Base-by-base conservation (phyloP, 2,888 invertebrate genomes). In the Panopea generosa region DNA sequence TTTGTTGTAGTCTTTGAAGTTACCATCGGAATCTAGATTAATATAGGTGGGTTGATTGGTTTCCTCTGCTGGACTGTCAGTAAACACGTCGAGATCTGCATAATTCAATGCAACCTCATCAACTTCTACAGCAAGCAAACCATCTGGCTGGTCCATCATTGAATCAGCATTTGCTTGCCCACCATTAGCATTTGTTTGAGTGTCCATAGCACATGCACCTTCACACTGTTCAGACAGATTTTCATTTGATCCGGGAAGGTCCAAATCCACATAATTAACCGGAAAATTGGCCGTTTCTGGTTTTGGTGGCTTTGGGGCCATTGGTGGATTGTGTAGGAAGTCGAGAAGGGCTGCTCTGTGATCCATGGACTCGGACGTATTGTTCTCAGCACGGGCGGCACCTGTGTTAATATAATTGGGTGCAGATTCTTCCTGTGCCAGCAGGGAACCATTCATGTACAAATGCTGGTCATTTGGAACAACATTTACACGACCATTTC, bases 211-310 rank as follows among this genome's bases (percentile, higher is more conserved):
- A 63, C 63, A 45, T 56, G 77, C 66, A 38, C 77, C 66, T 33
- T 72, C 62, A 72, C 60, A 63, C 16, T 79, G 79, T 26, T 84
- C 84, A 60, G 68, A 74, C 20, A 87, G 63, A 74, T 86, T 87
- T 45, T 88, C 88, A 2, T 80, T 84, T 60, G 87, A 87, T 24
- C 81, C 83, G n/a, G 90, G 86, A 87, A 97, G 94, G 91, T 97
- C 97, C 80, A 97, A 93, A 80, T 96, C 95, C 4, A 96, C 96
- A 93, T 97, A 97, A 92, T 96, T 97, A 0, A 96, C 86, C 4
- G 96, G 96, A 93, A 97, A 97, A 92, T 96, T 97, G 0, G 96
- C 86, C 43, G 70, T 66, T 47, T 73, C 69, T 38, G 65, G 57
- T 40, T 53, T 66, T 18, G 52, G 45, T n/a, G 75, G 78, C 2